phyloP scores from a whole-genome alignment of 2,113 vertebrate species.

The Alethe castanea region DNA sequence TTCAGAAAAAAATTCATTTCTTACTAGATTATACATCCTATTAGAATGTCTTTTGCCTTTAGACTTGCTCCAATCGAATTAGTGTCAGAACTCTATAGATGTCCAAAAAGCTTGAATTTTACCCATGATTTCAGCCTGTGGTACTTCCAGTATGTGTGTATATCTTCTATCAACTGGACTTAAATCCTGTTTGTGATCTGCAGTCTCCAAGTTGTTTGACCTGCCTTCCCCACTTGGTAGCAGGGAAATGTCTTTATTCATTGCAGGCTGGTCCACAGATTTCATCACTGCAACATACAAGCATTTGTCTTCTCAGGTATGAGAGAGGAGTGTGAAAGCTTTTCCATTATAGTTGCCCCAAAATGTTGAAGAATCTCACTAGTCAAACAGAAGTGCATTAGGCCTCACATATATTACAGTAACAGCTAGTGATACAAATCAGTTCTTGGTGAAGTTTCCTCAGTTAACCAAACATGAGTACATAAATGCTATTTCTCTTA shows the following conservation, averaged over 20 bases:
- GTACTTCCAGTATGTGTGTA: background rate
- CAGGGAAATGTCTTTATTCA: background rate
- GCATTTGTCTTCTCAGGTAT: background rate
- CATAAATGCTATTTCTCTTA: background rate
- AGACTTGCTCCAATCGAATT: background rate
- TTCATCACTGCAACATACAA: background rate
- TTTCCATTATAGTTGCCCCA: background rate
- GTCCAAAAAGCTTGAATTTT: background rate
- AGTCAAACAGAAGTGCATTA: background rate
- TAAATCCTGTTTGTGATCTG: background rate
- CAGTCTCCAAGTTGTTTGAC: background rate
- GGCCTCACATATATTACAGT: background rate
- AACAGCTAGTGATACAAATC: background rate
- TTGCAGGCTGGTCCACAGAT: background rate
- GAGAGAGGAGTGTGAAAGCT: background rate
- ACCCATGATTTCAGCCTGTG: background rate
- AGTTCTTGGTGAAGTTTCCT: background rate
- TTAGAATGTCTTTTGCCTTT: background rate
- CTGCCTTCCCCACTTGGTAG: background rate
- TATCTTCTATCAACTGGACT: background rate
- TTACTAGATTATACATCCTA: background rate
- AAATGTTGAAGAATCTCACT: background rate
- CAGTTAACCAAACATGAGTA: background rate
- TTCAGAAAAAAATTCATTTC: background rate
- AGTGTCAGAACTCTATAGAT: background rate